phyloP scores from a whole-genome alignment of 2,797 vertebrate genomes.

The Urosaurus nigricauda region DNA sequence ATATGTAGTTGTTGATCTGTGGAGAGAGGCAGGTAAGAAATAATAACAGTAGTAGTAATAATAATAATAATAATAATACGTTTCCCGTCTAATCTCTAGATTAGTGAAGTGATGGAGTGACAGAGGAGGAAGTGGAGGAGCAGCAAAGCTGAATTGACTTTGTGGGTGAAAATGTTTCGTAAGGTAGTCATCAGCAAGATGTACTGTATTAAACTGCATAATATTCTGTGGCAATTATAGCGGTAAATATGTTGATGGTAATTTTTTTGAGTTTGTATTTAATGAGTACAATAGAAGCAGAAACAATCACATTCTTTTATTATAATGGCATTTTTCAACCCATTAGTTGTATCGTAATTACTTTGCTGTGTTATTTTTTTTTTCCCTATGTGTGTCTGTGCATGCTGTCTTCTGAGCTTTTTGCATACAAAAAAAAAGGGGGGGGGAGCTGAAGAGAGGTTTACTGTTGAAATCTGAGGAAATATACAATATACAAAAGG shows the following conservation, averaged over 20 bases:
- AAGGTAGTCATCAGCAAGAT: neutral
- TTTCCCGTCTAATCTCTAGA: no score
- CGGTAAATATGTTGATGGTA: neutral
- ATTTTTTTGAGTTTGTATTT: neutral
- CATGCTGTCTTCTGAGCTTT: conserved; percentile 41
- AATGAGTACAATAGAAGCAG: neutral
- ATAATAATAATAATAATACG: no score
- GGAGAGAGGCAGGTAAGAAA: no score
- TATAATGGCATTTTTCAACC: conserved; percentile 12
- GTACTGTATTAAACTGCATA: neutral
- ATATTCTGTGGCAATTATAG: neutral
- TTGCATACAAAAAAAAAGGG: conserved; percentile 51
- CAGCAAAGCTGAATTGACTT: neutral
- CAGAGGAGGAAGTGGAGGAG: neutral
- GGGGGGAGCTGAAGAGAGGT: neutral
- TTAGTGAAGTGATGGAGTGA: no score
- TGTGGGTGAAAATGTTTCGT: neutral
- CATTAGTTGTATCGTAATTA: conserved; percentile 24
- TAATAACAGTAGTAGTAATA: no score
- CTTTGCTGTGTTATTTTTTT: conserved; percentile 5
- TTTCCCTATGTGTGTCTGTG: conserved; percentile 20
- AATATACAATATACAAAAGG: conserved; percentile 39
- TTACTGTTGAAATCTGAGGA: conserved; percentile 10
- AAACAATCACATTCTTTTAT: neutral
- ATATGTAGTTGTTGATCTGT: no score